These are phyloP conservation scores for Alligator sinensis DNA, from an alignment of 2,113 vertebrate species.

Conservation along the genomic window DNA sequence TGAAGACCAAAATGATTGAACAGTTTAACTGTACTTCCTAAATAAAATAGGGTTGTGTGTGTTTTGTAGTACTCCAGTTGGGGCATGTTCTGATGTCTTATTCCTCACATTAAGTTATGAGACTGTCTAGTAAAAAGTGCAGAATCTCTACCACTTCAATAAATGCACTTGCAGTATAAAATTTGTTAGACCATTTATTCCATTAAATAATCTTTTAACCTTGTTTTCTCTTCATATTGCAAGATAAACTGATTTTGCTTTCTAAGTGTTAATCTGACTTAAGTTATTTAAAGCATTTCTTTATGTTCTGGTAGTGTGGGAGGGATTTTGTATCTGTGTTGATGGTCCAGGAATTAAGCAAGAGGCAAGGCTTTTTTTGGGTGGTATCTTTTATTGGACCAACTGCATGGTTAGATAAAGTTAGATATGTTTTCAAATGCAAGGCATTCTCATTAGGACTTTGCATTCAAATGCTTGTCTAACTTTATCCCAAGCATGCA, in stretches of 20 bases:
- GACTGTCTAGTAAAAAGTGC: constrained; percentile 16
- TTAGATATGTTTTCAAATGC: no score
- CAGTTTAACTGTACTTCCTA: neutral
- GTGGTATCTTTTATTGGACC: no score
- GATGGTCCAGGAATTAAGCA: no score
- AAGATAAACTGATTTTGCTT: no score
- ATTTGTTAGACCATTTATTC: neutral
- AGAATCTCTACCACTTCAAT: constrained; percentile 50
- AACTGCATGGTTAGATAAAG: no score
- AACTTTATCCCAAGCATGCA: no score
- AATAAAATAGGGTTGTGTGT: neutral
- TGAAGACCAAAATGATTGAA: constrained; percentile 93
- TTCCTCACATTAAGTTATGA: constrained; percentile 80
- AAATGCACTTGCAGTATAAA: constrained; percentile 21
- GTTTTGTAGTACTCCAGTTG: constrained; percentile 10
- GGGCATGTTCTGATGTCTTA: neutral
- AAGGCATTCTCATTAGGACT: no score
- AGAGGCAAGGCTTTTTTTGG: no score
- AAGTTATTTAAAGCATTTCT: no score
- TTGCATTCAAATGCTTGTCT: no score
- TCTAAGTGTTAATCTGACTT: neutral
- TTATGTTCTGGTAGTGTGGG: no score
- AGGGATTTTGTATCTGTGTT: no score
- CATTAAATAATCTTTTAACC: neutral
- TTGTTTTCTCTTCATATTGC: neutral